These are phyloP conservation scores for Chaetodon auriga DNA, from an alignment of 2,113 vertebrate species.

Conservation along the genomic window DNA sequence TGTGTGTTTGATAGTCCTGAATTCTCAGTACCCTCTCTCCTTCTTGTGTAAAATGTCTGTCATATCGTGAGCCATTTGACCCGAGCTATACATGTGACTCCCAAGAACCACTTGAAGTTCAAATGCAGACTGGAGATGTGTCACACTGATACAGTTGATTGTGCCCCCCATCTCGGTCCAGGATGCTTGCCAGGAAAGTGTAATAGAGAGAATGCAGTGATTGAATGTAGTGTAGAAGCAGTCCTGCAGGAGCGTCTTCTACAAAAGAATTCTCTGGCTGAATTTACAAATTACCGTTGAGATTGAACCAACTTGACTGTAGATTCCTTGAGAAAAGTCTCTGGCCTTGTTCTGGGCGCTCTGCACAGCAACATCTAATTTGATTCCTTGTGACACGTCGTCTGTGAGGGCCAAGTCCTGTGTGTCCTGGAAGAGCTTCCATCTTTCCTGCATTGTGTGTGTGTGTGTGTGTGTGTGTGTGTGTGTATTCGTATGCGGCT, in stretches of 20 bases:
- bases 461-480: conserved; percentile 43
- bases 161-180: not conserved
- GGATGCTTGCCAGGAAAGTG: conserved; percentile 37
- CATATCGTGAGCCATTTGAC: conserved; percentile 38
- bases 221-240: conserved; percentile 26
- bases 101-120: conserved; percentile 51
- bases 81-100: conserved; percentile 37
- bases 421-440: conserved; percentile 54
- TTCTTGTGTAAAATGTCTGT: conserved; percentile 22
- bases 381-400: conserved; percentile 61
- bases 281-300: conserved; percentile 36
- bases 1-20: conserved; percentile 6
- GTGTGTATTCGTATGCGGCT: conserved; percentile 3
- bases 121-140: conserved; percentile 42
- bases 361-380: conserved; percentile 57
- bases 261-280: conserved; percentile 16
- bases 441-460: conserved; percentile 34
- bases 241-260: conserved; percentile 8
- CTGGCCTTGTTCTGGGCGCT: conserved; percentile 38
- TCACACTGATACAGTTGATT: conserved; percentile 42
- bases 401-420: conserved; percentile 50
- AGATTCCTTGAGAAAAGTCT: conserved; percentile 55
- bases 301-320: conserved; percentile 45
- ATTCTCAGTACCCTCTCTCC: conserved; percentile 19
- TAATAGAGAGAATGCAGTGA: conserved; percentile 32